phyloP scores from a whole-genome alignment of 37 sponge, comb jelly and placozoan genomes.

The Cliona cf. orientalis region DNA sequence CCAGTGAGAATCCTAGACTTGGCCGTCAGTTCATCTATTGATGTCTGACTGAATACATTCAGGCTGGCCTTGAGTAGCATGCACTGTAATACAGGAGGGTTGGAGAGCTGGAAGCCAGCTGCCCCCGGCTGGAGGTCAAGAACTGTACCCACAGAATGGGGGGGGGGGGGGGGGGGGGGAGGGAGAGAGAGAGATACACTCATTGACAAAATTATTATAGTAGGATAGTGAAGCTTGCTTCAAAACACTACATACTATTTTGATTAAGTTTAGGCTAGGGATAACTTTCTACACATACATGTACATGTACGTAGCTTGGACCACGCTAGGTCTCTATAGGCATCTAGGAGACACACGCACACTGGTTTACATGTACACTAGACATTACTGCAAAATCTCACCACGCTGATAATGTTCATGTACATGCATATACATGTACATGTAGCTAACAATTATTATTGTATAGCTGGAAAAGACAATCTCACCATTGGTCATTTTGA shows the following conservation, averaged over 20 bases:
- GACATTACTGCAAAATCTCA: no score
- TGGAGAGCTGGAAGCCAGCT: slow-evolving; percentile 84
- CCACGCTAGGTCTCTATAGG: no score
- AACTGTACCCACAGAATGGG: slow-evolving; percentile 10
- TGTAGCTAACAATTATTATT: no score
- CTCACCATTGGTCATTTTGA: slow-evolving; percentile 75
- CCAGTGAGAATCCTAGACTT: slow-evolving; percentile 90
- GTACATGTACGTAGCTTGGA: no score
- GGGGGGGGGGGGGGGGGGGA: not conserved
- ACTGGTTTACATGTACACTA: no score
- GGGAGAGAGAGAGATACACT: not conserved
- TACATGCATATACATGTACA: no score
- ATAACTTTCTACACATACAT: no score
- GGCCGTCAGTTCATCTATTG: slow-evolving; percentile 60
- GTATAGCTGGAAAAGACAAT: not conserved
- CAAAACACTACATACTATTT: not conserved
- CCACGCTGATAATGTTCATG: no score
- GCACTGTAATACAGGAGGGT: slow-evolving; percentile 69
- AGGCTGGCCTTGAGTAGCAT: slow-evolving; percentile 62
- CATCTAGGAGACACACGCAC: no score
- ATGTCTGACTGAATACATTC: slow-evolving; percentile 69
- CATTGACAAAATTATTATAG: not conserved
- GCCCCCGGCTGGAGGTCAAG: slow-evolving; percentile 80
- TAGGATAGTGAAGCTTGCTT: not conserved
- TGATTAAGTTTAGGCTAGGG: no score